Percentiles rank a stretch among this genome's conserved stretches.
Conservation (phyloP, 92 coral and sea anemone species). For the Paramuricea clavata region DNA sequence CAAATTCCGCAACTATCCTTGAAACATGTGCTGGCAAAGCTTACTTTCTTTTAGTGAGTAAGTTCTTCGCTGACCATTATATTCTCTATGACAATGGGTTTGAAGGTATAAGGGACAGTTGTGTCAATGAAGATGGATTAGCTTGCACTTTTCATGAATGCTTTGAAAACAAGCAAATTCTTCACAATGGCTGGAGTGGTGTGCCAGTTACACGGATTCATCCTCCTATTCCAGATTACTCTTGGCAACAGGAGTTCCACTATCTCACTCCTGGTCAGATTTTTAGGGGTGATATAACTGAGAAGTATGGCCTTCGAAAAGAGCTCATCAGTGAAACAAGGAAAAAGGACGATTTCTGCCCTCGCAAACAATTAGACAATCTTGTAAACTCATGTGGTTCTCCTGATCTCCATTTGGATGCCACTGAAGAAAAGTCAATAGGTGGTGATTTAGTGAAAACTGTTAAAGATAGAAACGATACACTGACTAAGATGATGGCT, state of each 20-base stretch:
- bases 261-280: conserved; percentile 36
- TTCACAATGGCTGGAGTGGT: conserved; percentile 57
- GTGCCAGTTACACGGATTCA: conserved; percentile 47
- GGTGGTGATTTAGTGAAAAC: conserved; percentile 14
- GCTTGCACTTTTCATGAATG: conserved; percentile 49
- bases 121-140: conserved; percentile 43
- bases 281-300: conserved; percentile 52
- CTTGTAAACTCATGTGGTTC: conserved; percentile 38
- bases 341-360: conserved; percentile 54
- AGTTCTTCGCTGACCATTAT: conserved; percentile 56
- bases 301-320: conserved; percentile 54
- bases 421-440: background rate
- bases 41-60: conserved; percentile 48
- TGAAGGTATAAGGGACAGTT: conserved; percentile 54
- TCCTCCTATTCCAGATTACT: conserved; percentile 67
- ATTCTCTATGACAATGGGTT: conserved; percentile 59
- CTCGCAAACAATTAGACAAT: background rate
- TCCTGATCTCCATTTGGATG: background rate
- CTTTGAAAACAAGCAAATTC: conserved; percentile 31
- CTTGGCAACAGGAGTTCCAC: conserved; percentile 47
- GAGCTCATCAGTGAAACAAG: conserved; percentile 41
- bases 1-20: conserved; percentile 29
- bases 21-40: conserved; percentile 63
- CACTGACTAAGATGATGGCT: conserved; percentile 57
- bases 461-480: conserved; percentile 54